Conservation (phyloP, 2,888 invertebrate genomes). For the Drosophila basisetae region DNA sequence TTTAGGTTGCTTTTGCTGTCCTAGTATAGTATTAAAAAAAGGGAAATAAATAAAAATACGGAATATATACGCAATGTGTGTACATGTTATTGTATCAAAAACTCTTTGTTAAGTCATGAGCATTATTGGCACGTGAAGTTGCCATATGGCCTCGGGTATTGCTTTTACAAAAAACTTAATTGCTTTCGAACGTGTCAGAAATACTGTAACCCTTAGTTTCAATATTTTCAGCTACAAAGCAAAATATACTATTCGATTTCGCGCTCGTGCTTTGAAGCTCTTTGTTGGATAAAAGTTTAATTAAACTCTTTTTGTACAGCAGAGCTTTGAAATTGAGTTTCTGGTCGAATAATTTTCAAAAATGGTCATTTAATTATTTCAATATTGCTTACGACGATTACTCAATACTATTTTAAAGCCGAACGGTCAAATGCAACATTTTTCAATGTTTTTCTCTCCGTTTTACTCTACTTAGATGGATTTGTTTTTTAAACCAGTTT, state of each 20-base stretch:
- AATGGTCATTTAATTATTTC: neutral
- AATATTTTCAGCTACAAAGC: slow-evolving; percentile 9
- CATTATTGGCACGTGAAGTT: slow-evolving; percentile 50
- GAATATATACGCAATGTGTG: neutral
- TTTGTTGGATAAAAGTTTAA: neutral
- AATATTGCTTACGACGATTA: neutral
- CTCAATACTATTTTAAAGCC: neutral
- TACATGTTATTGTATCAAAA: slow-evolving; percentile 33
- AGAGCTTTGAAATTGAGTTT: neutral
- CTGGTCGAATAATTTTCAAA: neutral
- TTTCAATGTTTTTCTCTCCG: neutral
- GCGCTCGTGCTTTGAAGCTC: neutral
- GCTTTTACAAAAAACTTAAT: slow-evolving; percentile 66
- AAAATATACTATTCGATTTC: slow-evolving; percentile 6
- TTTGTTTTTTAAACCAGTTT: neutral
- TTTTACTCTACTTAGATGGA: neutral
- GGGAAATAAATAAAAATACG: neutral
- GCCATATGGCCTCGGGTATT: slow-evolving; percentile 41
- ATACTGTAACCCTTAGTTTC: slow-evolving; percentile 40
- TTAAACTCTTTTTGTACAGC: neutral
- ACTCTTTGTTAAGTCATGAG: slow-evolving; percentile 42
- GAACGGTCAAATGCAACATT: neutral
- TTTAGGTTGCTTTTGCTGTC: slow-evolving; percentile 15
- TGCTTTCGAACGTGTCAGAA: slow-evolving; percentile 70
- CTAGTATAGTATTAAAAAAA: slow-evolving; percentile 36